Evolutionary conservation across 2,888 invertebrate genomes (phyloP).

Genomic region (Tridacna gigas): DNA sequence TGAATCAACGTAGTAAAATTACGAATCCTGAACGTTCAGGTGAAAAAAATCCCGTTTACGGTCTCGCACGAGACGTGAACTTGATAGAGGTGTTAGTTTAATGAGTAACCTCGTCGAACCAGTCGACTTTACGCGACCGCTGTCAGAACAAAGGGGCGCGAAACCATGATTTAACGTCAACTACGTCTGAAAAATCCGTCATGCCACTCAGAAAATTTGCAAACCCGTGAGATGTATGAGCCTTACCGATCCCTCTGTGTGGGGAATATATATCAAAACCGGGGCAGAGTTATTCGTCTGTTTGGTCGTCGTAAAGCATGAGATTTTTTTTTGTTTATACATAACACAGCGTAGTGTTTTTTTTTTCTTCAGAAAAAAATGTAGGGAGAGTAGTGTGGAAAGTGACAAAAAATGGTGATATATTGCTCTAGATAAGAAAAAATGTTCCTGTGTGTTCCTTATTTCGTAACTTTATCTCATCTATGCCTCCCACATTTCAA

Average conservation of each 20-base stretch:
- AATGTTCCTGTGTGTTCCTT: conserved; percentile 14
- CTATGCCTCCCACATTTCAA: too few relatives aligned
- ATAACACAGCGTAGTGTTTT: background rate
- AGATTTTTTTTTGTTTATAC: conserved; percentile 4
- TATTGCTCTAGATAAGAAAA: conserved; percentile 9
- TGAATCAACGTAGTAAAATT: too few relatives aligned
- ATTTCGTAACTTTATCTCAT: too few relatives aligned
- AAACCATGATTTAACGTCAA: conserved; percentile 28
- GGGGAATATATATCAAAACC: conserved; percentile 21
- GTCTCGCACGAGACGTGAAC: background rate
- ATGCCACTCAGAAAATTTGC: conserved; percentile 21
- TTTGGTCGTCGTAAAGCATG: conserved; percentile 5
- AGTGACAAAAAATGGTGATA: conserved; percentile 10
- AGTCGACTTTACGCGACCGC: conserved; percentile 14
- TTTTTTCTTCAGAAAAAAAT: background rate
- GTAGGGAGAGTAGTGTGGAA: background rate
- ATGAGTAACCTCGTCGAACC: conserved; percentile 6
- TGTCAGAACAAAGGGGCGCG: conserved; percentile 37
- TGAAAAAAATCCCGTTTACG: background rate
- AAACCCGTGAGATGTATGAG: conserved; percentile 6
- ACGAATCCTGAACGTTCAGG: too few relatives aligned
- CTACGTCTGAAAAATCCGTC: conserved; percentile 21
- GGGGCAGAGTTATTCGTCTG: conserved; percentile 1
- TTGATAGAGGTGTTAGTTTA: conserved; percentile 4
- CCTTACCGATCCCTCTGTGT: conserved; percentile 27